These are phyloP conservation scores for Eilema griseolum DNA, from an alignment of 2,888 invertebrate species.

Conservation along the genomic window DNA sequence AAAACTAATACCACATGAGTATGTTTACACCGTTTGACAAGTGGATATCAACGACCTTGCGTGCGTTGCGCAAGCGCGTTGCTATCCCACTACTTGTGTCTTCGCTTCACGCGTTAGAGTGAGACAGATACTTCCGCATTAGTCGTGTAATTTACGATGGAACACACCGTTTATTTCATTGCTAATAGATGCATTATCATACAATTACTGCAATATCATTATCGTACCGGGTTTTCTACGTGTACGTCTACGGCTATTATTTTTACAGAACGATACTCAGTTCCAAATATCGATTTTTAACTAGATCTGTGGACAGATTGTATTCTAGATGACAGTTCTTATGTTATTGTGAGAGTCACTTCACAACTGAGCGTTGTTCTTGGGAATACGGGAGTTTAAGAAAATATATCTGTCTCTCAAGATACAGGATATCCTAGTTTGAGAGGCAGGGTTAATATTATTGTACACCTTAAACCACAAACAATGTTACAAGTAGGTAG, in stretches of 20 bases:
- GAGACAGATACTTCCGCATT: conserved; percentile 23
- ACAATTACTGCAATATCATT: background rate
- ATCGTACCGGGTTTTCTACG: background rate
- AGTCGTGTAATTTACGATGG: background rate
- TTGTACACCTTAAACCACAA: too few relatives aligned
- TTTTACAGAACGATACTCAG: too few relatives aligned
- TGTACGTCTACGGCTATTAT: background rate
- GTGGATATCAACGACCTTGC: conserved; percentile 36
- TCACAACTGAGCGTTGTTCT: too few relatives aligned
- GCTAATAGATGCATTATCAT: background rate
- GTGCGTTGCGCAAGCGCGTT: conserved; percentile 51
- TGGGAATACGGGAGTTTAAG: too few relatives aligned
- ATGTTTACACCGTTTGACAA: conserved; percentile 43
- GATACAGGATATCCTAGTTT: too few relatives aligned
- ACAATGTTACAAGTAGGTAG: too few relatives aligned
- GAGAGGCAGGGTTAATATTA: too few relatives aligned
- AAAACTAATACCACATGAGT: background rate
- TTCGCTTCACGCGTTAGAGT: conserved; percentile 17
- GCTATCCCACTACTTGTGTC: conserved; percentile 49
- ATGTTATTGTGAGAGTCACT: too few relatives aligned
- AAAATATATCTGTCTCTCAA: too few relatives aligned
- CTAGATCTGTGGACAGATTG: too few relatives aligned
- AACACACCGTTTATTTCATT: background rate
- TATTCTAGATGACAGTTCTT: too few relatives aligned
- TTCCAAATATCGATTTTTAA: too few relatives aligned